Conservation (phyloP, 2,888 invertebrate genomes). For the Lordiphosa andalusiaca region DNA sequence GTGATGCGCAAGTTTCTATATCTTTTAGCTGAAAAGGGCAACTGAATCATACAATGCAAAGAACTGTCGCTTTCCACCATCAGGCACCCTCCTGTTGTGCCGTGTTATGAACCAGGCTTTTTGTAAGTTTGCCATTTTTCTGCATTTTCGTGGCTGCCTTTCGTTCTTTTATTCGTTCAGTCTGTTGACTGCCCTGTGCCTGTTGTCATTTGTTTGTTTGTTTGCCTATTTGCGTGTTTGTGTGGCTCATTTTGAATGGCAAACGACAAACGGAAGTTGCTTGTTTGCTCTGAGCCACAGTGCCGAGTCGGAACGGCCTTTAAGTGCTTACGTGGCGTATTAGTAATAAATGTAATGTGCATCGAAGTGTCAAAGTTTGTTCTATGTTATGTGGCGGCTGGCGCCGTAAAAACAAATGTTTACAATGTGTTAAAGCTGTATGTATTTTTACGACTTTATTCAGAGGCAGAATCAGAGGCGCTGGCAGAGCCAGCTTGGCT, state of each 20-base stretch:
- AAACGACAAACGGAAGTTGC: constrained; percentile 49
- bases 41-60: constrained; percentile 31
- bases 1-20: neutral
- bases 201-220: constrained; percentile 19
- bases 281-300: constrained; percentile 43
- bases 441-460: constrained; percentile 62
- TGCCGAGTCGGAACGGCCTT: constrained; percentile 35
- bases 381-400: constrained; percentile 6
- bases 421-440: constrained; percentile 52
- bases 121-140: constrained; percentile 17
- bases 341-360: constrained; percentile 69
- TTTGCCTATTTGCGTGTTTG: constrained; percentile 21
- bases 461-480: constrained; percentile 19
- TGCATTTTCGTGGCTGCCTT: constrained; percentile 13
- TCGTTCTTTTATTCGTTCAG: constrained; percentile 7
- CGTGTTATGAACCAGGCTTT: constrained; percentile 23
- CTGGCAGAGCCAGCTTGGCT: constrained; percentile 27
- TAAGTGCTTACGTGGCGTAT: constrained; percentile 74
- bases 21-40: constrained; percentile 5
- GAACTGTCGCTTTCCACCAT: neutral
- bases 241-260: constrained; percentile 41
- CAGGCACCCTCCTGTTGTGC: constrained; percentile 4
- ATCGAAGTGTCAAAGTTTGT: constrained; percentile 39
- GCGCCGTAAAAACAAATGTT: constrained; percentile 47
- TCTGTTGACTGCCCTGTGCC: constrained; percentile 15